Conservation (phyloP, 2,797 vertebrate genomes). For the Mormyrus hasselquistii region DNA sequence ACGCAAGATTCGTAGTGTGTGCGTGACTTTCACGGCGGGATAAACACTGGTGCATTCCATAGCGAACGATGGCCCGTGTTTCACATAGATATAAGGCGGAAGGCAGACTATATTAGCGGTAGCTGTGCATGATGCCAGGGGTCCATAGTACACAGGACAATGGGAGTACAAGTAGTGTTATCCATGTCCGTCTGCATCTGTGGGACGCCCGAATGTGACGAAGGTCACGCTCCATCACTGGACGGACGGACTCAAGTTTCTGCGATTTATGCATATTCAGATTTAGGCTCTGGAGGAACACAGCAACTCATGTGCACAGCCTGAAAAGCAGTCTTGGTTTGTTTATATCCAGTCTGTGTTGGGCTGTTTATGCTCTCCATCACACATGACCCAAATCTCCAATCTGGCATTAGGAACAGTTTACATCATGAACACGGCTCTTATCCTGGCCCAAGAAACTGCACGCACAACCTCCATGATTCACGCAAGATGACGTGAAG, state of each 20-base stretch:
- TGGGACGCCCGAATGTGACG: not conserved
- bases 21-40: not conserved
- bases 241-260: not conserved
- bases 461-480: not conserved
- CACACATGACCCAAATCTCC: not conserved
- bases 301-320: not conserved
- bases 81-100: not conserved
- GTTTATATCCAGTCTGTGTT: not conserved
- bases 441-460: not conserved
- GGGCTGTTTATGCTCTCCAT: not conserved
- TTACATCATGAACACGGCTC: not conserved
- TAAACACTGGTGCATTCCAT: not conserved
- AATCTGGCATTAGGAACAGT: not conserved
- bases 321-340: not conserved
- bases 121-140: conserved; percentile 20
- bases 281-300: not conserved
- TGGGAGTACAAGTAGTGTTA: not conserved
- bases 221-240: not conserved
- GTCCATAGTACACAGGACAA: conserved; percentile 8
- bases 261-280: conserved; percentile 6
- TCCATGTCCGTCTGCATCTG: not conserved
- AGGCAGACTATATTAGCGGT: conserved; percentile 4
- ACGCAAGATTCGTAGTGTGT: not conserved
- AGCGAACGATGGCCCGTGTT: not conserved
- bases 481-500: not conserved